Conservation (phyloP, 2,797 vertebrate genomes). For the Paramormyrops hopkinsi region DNA sequence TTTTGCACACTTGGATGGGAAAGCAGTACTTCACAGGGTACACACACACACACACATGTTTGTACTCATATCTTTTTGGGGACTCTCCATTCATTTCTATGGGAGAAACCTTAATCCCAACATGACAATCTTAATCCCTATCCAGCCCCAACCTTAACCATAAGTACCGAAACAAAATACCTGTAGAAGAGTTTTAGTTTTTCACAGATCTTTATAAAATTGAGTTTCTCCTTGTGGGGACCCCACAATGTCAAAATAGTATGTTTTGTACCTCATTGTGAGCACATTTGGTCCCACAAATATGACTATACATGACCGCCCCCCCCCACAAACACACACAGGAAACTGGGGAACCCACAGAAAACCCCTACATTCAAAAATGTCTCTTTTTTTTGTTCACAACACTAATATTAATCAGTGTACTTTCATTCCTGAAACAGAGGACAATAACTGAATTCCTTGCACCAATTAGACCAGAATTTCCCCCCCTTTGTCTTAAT, state of each 20-base stretch:
- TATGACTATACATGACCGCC: not conserved
- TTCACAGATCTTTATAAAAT: not conserved
- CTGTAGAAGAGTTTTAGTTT: not conserved
- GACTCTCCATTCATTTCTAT: not conserved
- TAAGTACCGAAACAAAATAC: not conserved
- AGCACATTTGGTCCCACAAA: no score
- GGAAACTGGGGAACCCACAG: not conserved
- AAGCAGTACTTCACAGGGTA: not conserved
- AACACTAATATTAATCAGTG: not conserved
- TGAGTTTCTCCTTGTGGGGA: not conserved
- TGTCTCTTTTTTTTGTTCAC: not conserved
- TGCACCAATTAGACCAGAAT: no score
- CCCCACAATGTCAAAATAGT: not conserved
- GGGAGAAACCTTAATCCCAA: not conserved
- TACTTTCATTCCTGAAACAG: slow-evolving; percentile 42
- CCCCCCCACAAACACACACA: no score
- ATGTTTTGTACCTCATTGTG: no score
- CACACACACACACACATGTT: not conserved
- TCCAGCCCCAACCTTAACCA: not conserved
- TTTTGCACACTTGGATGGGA: not conserved
- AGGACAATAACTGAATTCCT: slow-evolving; percentile 8
- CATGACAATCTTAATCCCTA: not conserved
- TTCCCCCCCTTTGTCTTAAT: slow-evolving; percentile 27
- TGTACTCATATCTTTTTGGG: not conserved
- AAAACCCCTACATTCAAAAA: not conserved